Evolutionary conservation across 2,888 invertebrate genomes (phyloP), one percentile per base, ranked within the genome.

Genomic region (Mylabris sibirica): DNA sequence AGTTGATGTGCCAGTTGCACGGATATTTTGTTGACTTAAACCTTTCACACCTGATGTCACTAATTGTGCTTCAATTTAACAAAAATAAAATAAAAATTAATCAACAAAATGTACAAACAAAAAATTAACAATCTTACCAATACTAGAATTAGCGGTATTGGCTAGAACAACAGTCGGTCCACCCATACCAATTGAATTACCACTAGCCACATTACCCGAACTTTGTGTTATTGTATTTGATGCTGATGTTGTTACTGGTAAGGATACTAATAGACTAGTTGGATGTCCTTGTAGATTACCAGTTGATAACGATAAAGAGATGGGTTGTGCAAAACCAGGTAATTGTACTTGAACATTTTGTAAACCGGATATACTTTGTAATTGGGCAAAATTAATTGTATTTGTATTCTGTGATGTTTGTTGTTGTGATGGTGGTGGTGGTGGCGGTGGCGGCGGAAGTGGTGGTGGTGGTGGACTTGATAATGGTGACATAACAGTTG

Each of bases 291-390:
- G 84, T 84, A 90, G 73, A 81, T 86, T 80, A 82, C 87, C 75
- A 41, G 92, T 89, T 38, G 92, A 90, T 49, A 93, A 85, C 53
- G 93, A 92, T 78, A 93, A 86, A 63, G 95, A 94, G 77, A 95
- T 94, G 4, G 95, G 94, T 75, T 94, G 94, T n/a, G 94, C 89
- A 66, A 95, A 89, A 53, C 94, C 94, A 12, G 94, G 93, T 78
- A 95, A 90, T 81, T 95, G 95, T 64, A 89, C 89, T 86, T 93
- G 92, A 65, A 93, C 92, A 84, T 93, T 93, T 83, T 93, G 93
- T 63, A 94, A 85, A 34, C 92, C 92, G 71, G 93, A 90, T 66
- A 93, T 84, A 77, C 86, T 90, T 76, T 90, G 90, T 71, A 91
- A 83, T 80, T 89, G 89, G 64, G 93, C 89, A 76, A 93, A 86